phyloP scores from a whole-genome alignment of 2,888 invertebrate species.

The Trypoxylon attenuatum region DNA sequence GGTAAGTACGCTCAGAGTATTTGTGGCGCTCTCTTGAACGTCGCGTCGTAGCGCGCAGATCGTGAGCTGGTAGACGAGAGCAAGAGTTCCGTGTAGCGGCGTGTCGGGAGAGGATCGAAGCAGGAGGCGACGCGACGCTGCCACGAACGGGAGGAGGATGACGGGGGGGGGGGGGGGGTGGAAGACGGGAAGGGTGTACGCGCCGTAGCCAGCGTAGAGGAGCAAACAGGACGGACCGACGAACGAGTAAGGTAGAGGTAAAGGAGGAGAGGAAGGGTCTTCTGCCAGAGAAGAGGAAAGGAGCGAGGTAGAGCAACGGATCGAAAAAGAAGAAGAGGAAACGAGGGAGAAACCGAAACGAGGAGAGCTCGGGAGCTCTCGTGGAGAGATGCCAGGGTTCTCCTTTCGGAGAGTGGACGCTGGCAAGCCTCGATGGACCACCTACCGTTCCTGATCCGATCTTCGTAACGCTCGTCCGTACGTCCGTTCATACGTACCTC shows the following conservation, averaged over 20 bases:
- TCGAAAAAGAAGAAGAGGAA: conserved; percentile 12
- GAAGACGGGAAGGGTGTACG: no score
- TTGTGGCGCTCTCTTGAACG: conserved; percentile 20
- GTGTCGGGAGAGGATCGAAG: conserved; percentile 33
- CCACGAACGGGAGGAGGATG: conserved; percentile 20
- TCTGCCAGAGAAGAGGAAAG: conserved; percentile 1
- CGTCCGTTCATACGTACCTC: conserved; percentile 53
- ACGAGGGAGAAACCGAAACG: conserved; percentile 33
- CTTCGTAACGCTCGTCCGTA: conserved; percentile 65
- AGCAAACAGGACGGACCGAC: no score
- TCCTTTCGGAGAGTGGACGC: conserved; percentile 58
- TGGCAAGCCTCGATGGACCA: conserved; percentile 71
- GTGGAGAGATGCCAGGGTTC: conserved; percentile 36
- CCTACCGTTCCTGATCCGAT: conserved; percentile 74
- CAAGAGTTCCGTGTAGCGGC: conserved; percentile 59
- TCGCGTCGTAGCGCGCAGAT: conserved; percentile 26
- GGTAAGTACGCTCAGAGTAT: conserved; percentile 12
- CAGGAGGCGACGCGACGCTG: conserved; percentile 22
- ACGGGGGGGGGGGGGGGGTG: conserved; percentile 14
- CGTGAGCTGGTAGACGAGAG: conserved; percentile 44
- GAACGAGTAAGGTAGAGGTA: no score
- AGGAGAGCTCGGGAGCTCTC: conserved; percentile 24
- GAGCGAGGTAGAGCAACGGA: conserved; percentile 24
- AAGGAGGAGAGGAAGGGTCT: not conserved
- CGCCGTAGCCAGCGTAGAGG: no score